These are phyloP conservation scores for Lepidurus arcticus DNA, from an alignment of 1,140 invertebrate species.

Conservation along the genomic window DNA sequence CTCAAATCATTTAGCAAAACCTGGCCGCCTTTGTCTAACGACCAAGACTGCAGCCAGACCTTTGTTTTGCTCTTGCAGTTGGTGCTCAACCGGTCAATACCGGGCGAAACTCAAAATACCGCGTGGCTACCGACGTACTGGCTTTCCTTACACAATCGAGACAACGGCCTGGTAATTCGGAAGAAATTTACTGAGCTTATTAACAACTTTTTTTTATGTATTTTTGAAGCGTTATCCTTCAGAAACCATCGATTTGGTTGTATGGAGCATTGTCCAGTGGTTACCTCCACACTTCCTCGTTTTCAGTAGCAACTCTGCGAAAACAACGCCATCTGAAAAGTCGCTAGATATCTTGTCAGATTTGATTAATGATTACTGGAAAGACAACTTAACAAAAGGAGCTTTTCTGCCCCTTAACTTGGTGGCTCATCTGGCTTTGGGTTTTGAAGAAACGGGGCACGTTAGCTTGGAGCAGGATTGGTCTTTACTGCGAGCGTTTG, in stretches of 20 bases:
- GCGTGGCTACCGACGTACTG: neutral
- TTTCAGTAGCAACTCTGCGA: neutral
- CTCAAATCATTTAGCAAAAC: neutral
- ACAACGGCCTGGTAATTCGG: neutral
- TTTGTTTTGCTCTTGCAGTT: neutral
- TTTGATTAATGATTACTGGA: neutral
- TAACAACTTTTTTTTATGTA: neutral
- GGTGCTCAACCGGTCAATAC: neutral
- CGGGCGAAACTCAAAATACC: neutral
- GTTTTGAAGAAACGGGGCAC: neutral
- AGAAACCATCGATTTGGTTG: neutral
- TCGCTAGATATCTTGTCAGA: neutral
- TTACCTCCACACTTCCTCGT: neutral
- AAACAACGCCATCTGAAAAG: neutral
- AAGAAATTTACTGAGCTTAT: neutral
- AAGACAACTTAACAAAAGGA: neutral
- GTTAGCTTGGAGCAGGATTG: neutral
- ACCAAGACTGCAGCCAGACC: neutral
- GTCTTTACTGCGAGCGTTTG: neutral
- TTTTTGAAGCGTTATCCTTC: neutral
- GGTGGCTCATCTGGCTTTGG: neutral
- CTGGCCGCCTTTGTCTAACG: neutral
- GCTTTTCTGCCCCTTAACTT: neutral
- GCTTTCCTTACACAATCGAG: neutral
- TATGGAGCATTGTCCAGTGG: neutral